Evolutionary conservation across 1,140 invertebrate species (phyloP).

Genomic region (Helicoverpa armigera): DNA sequence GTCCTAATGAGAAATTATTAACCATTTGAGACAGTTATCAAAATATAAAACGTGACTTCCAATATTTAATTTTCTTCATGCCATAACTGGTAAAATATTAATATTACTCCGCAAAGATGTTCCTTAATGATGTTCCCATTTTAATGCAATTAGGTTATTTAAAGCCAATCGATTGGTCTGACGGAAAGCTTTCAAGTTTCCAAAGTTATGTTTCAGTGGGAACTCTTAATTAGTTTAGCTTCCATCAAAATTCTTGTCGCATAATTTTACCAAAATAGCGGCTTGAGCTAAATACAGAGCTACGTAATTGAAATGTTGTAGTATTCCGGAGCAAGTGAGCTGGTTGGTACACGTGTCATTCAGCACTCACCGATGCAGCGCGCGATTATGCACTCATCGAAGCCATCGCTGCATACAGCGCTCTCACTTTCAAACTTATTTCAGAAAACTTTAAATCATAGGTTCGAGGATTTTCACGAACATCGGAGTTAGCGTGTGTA

Average conservation of each 20-base stretch:
- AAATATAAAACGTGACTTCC: constrained; percentile 5
- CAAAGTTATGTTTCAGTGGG: constrained; percentile 12
- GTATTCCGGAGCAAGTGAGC: not conserved
- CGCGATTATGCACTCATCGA: constrained; percentile 38
- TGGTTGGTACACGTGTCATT: constrained; percentile 35
- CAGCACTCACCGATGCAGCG: constrained; percentile 49
- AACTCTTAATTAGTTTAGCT: constrained; percentile 30
- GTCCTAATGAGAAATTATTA: constrained; percentile 5
- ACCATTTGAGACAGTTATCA: not conserved
- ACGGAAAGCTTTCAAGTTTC: constrained; percentile 5
- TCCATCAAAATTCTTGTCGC: constrained; percentile 26
- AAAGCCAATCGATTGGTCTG: constrained; percentile 9
- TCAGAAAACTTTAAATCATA: constrained; percentile 13
- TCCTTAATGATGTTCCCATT: not conserved
- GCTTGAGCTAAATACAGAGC: not conserved
- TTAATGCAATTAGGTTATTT: not conserved
- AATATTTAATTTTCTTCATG: not conserved
- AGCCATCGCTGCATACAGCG: constrained; percentile 9
- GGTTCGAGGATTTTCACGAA: not conserved
- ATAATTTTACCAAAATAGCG: constrained; percentile 21
- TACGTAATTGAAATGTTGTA: constrained; percentile 33
- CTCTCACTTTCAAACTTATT: constrained; percentile 14
- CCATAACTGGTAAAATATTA: not conserved
- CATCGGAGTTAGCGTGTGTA: constrained; percentile 5
- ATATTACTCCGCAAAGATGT: not conserved